Evolutionary conservation across 2,113 vertebrate genomes (phyloP), one percentile per base, ranked within the genome.

Genomic region (Poeciliopsis turrubarensis): DNA sequence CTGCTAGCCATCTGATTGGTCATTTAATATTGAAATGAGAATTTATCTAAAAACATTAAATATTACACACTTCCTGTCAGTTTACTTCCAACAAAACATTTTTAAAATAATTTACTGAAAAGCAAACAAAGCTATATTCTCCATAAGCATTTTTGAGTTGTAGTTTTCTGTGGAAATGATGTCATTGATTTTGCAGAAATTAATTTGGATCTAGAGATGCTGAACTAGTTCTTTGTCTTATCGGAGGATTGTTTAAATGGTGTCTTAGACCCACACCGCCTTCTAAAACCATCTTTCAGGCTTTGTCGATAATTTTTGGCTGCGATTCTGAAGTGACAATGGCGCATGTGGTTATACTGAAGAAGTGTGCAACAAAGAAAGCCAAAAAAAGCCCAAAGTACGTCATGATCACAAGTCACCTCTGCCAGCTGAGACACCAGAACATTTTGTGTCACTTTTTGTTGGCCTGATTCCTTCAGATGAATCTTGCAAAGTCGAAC

Each of bases 181-280:
- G n/a, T 71, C 87, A 37, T 91, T 71, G 84, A 88, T 80, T 80
- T 44, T 51, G 13, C 57, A 9, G 60, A 41, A 39, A 72, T 77
- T 51, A 80, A 78, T 65, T 41, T 60, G 54, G 27, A 29, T 78
- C 17, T 60, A 64, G 67, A 37, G 73, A 47, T 77, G 31, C 34
- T 11, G 72, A 44, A 75, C 57, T 51, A 29, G 54, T 72, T 66
- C 29, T 22, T 87, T 60, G 68, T 74, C 70, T 68, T 67, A 29
- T 27, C 2, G 2, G 12, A 22, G 27, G 54, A 5, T 17, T 60
- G n/a, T 79, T 66, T 8, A n/a, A 57, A 57, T 11, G 63, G 41
- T 19, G 57, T 76, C 51, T 19, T n/a, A 13, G 12, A 70, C n/a
- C 1, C 29, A 15, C 65, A 8, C 4, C 29, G 66, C 0, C 62